Percentiles rank a stretch among this genome's conserved stretches.
Evolutionary conservation across 2,113 vertebrate species (phyloP).

Genomic region (Meriones unguiculatus): DNA sequence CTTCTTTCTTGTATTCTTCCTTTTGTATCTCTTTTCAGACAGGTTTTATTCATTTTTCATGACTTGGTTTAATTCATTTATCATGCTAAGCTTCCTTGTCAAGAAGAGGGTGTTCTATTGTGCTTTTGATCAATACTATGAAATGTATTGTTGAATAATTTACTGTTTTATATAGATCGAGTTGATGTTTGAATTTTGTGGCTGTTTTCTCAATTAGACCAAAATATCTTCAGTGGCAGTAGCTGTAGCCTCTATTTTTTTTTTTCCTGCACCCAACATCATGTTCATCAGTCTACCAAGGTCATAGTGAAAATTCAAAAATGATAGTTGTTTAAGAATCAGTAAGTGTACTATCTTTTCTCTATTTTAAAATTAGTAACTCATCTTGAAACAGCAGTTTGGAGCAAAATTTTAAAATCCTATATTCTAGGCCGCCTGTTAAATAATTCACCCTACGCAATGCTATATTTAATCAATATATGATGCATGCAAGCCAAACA

Average conservation of each 20-base stretch:
- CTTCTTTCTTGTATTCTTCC: neutral
- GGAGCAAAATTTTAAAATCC: neutral
- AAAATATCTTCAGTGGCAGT: no score
- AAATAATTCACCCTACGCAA: neutral
- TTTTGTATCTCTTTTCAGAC: neutral
- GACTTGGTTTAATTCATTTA: neutral
- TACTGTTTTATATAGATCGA: neutral
- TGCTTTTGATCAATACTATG: neutral
- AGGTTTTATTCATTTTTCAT: neutral
- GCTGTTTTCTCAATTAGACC: neutral
- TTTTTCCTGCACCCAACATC: neutral
- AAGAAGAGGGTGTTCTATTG: neutral
- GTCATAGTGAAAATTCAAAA: neutral
- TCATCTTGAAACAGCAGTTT: neutral
- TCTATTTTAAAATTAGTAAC: neutral
- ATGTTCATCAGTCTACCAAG: rapidly evolving
- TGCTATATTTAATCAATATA: neutral
- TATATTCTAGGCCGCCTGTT: neutral
- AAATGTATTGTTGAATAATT: neutral
- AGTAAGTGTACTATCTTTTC: neutral
- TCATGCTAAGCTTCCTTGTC: neutral
- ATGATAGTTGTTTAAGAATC: neutral
- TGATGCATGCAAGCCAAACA: neutral
- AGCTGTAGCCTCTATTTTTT: neutral
- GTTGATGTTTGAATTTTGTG: neutral